Base-by-base conservation (phyloP, 2,888 invertebrate species). In the Napeogenes sylphis region DNA sequence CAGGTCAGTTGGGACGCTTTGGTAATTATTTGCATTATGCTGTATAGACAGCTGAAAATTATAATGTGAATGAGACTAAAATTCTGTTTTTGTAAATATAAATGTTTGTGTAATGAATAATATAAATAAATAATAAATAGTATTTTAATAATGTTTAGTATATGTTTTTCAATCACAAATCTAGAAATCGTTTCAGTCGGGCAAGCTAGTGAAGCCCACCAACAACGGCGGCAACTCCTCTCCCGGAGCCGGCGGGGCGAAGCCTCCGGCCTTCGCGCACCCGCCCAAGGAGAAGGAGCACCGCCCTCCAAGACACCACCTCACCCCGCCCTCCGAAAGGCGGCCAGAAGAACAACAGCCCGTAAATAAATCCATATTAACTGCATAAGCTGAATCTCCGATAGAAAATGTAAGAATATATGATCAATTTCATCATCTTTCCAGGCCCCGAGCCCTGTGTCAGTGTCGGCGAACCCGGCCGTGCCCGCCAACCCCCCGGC, bases 271-370 rank as follows among this genome's bases (percentile, higher is more conserved):
- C 58, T 69, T 69, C 65, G 63, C 65, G 14, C 66, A 68, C 55
- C 70, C 71, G 56, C 66, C 70, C 68, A 78, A 78, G 70, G 78
- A 82, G 61, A 81, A 82, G 72, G 81, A 82, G 57, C 76, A 75
- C 53, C 74, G 74, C 59, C 82, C 75, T 60, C 75, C 79, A n/a
- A 67, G 80, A 1, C 76, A 78, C 59, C 79, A 79, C 70, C 75
- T 75, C 73, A 79, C 82, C 45, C 83, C 82, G 68, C 80, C 79
- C 61, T 68, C 73, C 45, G 76, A 76, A 55, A 62, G 73, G 56
- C 71, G 73, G 59, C 70, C 68, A 46, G 77, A 76, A 0, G 77
- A 76, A n/a, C 70, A 58, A 45, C 59, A 54, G 13, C 62, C 54
- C 58, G 67, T 67, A 58, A 32, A 42, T 42, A n/a, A 8, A 8